Percentiles rank a stretch among this genome's conserved stretches.
Evolutionary conservation across 2,888 invertebrate species (phyloP).

Genomic region (Dasypolia templi): DNA sequence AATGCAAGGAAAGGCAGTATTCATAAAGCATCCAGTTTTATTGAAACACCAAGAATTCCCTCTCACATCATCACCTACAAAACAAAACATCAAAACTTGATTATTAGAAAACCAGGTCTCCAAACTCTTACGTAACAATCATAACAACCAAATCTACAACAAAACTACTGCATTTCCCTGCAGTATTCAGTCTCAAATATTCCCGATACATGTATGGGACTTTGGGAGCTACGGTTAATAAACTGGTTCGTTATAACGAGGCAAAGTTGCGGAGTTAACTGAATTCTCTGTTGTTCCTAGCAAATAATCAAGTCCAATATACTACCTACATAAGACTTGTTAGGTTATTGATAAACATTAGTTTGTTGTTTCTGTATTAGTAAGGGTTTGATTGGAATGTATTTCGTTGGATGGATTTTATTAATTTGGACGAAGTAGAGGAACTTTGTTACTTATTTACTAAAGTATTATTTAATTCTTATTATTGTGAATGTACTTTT

Average conservation of each 20-base stretch:
- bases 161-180: slow-evolving; percentile 6
- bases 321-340: slow-evolving; percentile 46
- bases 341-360: slow-evolving; percentile 54
- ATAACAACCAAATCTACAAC: slow-evolving; percentile 8
- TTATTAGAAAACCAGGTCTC: background rate
- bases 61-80: background rate
- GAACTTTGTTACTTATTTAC: too few species aligned
- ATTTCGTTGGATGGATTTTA: background rate
- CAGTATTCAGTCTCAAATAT: slow-evolving; percentile 29
- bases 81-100: background rate
- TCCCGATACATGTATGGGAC: slow-evolving; percentile 37
- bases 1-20: background rate
- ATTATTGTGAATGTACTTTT: too few species aligned
- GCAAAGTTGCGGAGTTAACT: slow-evolving; percentile 45
- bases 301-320: slow-evolving; percentile 55
- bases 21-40: background rate
- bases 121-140: too few species aligned
- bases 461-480: too few species aligned
- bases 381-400: background rate
- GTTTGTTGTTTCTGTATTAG: slow-evolving; percentile 39
- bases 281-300: slow-evolving; percentile 56
- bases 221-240: slow-evolving; percentile 35
- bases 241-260: slow-evolving; percentile 57
- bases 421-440: background rate
- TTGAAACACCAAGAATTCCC: background rate